phyloP scores from a whole-genome alignment of 2,888 invertebrate species.

The Erebia ligea region DNA sequence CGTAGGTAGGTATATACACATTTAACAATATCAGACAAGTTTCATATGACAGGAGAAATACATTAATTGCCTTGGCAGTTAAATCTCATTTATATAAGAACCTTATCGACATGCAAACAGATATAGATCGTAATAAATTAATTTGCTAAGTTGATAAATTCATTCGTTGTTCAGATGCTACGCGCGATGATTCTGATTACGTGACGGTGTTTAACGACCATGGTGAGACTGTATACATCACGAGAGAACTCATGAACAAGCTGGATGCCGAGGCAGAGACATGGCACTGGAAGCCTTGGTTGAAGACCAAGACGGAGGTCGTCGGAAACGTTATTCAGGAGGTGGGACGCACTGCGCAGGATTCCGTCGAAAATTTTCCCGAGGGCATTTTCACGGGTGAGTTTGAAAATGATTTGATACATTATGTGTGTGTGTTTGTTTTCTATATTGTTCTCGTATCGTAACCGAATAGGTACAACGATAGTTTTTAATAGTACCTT shows the following conservation, averaged over 20 bases:
- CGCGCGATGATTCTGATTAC: constrained; percentile 44
- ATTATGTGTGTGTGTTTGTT: background rate
- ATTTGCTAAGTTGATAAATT: constrained; percentile 20
- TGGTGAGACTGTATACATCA: constrained; percentile 62
- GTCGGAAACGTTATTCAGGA: constrained; percentile 56
- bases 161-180: constrained; percentile 52
- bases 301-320: constrained; percentile 62
- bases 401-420: constrained; percentile 21
- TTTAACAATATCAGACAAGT: background rate
- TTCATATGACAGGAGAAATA: background rate
- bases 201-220: constrained; percentile 51
- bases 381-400: constrained; percentile 69
- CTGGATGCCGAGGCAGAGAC: constrained; percentile 57
- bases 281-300: constrained; percentile 78
- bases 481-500: too few species aligned
- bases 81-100: constrained; percentile 2
- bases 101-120: constrained; percentile 16
- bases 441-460: background rate
- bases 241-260: constrained; percentile 57
- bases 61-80: background rate
- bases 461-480: too few species aligned
- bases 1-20: background rate
- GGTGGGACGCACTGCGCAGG: constrained; percentile 48
- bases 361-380: constrained; percentile 84
- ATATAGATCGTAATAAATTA: constrained; percentile 9